Percentiles rank a stretch among this genome's conserved stretches.
Evolutionary conservation across 2,888 invertebrate genomes (phyloP).

Genomic region (Odontocerum albicorne): DNA sequence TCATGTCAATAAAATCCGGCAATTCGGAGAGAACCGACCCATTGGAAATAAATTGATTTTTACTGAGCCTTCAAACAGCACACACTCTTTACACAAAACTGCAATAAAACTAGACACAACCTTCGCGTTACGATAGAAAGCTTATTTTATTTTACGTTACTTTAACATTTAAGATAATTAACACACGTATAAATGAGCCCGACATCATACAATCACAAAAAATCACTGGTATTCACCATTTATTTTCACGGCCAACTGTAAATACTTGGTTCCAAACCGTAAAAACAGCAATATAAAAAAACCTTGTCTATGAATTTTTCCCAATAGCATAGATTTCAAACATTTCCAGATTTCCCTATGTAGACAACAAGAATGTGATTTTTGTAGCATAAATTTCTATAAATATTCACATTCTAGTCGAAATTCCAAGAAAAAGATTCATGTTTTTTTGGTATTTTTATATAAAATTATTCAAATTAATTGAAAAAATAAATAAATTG

Average conservation of each 20-base stretch:
- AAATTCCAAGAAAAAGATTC: no score
- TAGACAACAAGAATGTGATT: no score
- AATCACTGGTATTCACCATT: no score
- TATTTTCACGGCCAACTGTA: slow-evolving; percentile 29
- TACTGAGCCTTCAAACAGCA: neutral
- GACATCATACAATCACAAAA: slow-evolving; percentile 24
- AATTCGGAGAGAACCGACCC: slow-evolving; percentile 28
- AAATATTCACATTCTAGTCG: no score
- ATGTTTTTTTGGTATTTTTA: no score
- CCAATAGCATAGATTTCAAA: no score
- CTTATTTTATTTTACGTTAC: slow-evolving; percentile 1
- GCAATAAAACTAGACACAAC: slow-evolving; percentile 8
- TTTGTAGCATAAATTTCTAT: no score
- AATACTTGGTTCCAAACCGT: slow-evolving; percentile 27
- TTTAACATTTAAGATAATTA: slow-evolving; percentile 22
- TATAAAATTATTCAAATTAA: no score
- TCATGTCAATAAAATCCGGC: slow-evolving; percentile 33
- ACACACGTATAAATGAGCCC: slow-evolving; percentile 27
- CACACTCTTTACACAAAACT: slow-evolving; percentile 5
- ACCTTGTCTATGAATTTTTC: slow-evolving; percentile 16
- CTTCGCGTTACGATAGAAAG: slow-evolving; percentile 21
- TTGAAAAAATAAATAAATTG: no score
- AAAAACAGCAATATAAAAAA: slow-evolving; percentile 23
- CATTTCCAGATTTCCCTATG: no score
- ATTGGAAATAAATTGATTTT: slow-evolving; percentile 14